Evolutionary conservation across 2,113 vertebrate species (phyloP).

Genomic region (Lampris megalopsis): DNA sequence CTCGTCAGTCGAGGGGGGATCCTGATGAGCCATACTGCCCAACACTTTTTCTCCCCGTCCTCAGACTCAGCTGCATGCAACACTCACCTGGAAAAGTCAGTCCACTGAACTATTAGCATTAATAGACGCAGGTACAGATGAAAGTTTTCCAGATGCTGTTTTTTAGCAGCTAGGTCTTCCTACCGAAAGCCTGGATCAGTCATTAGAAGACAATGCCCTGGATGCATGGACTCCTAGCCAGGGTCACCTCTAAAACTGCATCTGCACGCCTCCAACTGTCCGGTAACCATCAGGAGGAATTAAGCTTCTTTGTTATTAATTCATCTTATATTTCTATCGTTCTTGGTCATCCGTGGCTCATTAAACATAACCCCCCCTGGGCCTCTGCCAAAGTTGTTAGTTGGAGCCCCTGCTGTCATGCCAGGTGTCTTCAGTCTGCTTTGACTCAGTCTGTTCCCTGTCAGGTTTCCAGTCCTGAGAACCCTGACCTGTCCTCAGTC

Average conservation of each 20-base stretch:
- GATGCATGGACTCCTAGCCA: not conserved
- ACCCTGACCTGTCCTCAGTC: not conserved
- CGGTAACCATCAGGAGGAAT: too few species aligned
- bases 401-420: not conserved
- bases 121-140: too few species aligned
- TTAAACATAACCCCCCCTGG: not conserved
- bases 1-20: not conserved
- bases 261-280: not conserved
- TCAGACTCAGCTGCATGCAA: not conserved
- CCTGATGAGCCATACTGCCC: not conserved
- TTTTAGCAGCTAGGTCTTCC: not conserved
- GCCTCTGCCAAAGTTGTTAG: not conserved
- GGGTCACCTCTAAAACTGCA: not conserved
- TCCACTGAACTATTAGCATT: not conserved
- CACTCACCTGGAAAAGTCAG: not conserved
- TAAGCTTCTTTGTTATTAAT: too few species aligned
- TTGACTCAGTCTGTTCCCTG: not conserved
- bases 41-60: not conserved
- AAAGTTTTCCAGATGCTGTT: not conserved
- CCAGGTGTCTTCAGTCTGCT: not conserved
- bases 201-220: not conserved
- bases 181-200: not conserved
- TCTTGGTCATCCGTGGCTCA: not conserved
- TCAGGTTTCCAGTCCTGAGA: not conserved
- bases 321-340: not conserved